phyloP scores from a whole-genome alignment of 2,888 invertebrate species.

The Leptogaster cylindrica region DNA sequence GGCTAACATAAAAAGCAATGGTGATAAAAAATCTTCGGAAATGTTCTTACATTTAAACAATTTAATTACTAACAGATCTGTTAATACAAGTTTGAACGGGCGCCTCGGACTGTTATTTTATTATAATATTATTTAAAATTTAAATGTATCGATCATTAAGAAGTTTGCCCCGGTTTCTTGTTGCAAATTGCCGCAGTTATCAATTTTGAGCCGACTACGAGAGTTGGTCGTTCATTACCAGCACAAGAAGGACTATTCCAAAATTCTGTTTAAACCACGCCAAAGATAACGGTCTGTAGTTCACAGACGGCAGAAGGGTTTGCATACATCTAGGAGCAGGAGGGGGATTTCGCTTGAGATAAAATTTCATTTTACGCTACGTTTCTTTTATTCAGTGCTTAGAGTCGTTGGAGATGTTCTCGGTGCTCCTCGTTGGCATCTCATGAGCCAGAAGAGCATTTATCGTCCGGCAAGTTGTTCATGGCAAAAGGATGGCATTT shows the following conservation, averaged over 20 bases:
- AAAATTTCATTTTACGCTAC: conserved; percentile 40
- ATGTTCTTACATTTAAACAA: too few species aligned
- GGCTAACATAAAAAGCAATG: too few species aligned
- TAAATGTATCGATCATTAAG: not conserved
- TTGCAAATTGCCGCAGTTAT: conserved; percentile 26
- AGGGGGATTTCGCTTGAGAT: not conserved
- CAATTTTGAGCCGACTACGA: conserved; percentile 9
- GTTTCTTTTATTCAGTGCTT: conserved; percentile 35
- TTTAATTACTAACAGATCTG: too few species aligned
- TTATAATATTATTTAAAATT: too few species aligned
- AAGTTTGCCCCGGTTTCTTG: not conserved
- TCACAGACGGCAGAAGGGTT: not conserved
- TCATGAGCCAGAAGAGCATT: conserved; percentile 27
- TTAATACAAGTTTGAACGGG: too few species aligned
- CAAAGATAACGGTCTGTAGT: conserved; percentile 26
- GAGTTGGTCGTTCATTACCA: conserved; percentile 19
- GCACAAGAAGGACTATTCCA: not conserved
- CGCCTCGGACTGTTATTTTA: too few species aligned
- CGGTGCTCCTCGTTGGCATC: not conserved
- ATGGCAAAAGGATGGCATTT: conserved; percentile 1
- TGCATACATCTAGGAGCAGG: not conserved
- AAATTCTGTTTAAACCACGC: conserved; percentile 14
- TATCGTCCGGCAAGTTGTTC: conserved; percentile 7
- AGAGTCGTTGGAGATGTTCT: conserved; percentile 4
- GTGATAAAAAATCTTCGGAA: too few species aligned